Conservation (phyloP, 2,888 invertebrate species). For the Dinocampus coccinellae region DNA sequence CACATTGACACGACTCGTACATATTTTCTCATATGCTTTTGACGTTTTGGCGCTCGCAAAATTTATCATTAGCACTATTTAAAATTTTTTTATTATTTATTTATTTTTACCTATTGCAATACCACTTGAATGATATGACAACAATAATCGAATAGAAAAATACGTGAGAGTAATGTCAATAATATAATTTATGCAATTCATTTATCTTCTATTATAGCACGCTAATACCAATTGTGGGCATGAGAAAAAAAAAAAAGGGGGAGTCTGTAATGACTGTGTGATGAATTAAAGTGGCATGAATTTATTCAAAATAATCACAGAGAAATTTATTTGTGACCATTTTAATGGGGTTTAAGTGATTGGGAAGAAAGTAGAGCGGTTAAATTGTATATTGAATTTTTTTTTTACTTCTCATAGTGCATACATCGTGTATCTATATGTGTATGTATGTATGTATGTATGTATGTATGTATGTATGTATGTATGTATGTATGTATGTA, state of each 20-base stretch:
- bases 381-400: neutral
- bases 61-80: constrained; percentile 28
- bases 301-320: neutral
- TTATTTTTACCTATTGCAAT: neutral
- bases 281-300: neutral
- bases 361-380: neutral
- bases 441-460: neutral
- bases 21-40: constrained; percentile 61
- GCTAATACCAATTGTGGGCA: neutral
- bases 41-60: constrained; percentile 61
- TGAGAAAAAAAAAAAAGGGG: too few relatives aligned
- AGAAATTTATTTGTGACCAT: neutral
- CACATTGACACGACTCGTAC: too few relatives aligned
- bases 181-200: neutral
- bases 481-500: constrained; percentile 1
- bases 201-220: neutral
- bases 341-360: neutral
- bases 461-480: neutral
- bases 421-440: constrained; percentile 7
- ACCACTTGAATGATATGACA: constrained; percentile 14
- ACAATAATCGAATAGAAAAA: neutral
- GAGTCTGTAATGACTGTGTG: neutral
- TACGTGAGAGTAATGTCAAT: neutral
- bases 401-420: neutral
- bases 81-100: neutral